A percentile compares a stretch with the other conserved stretches of the same genome.
These are phyloP conservation scores for Pterocles burchelli DNA, from an alignment of 2,113 vertebrate genomes.

Conservation along the genomic window DNA sequence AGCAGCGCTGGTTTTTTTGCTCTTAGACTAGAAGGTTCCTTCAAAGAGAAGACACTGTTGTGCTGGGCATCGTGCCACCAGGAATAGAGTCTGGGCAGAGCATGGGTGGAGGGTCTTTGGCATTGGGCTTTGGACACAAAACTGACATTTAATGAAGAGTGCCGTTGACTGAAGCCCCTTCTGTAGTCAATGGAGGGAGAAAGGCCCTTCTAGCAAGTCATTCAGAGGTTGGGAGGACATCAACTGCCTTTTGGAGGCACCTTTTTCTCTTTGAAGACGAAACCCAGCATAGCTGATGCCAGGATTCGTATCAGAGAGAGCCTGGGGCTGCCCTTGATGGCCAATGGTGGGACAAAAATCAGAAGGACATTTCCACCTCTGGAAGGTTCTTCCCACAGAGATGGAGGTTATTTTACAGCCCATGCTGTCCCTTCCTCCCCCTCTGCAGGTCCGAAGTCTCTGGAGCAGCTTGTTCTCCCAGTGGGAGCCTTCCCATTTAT, in stretches of 20 bases:
- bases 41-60: not conserved
- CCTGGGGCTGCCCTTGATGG: not conserved
- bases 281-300: not conserved
- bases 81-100: not conserved
- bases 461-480: not conserved
- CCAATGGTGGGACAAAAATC: rapidly evolving
- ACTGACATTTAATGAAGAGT: not conserved
- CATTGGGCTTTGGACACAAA: too few relatives aligned
- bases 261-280: not conserved
- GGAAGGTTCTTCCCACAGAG: not conserved
- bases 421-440: not conserved
- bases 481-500: not conserved
- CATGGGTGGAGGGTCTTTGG: not conserved
- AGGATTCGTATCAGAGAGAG: not conserved
- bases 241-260: not conserved
- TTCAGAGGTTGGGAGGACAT: not conserved
- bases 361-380: not conserved
- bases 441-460: not conserved
- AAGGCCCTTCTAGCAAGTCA: not conserved
- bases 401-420: not conserved
- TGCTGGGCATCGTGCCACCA: not conserved
- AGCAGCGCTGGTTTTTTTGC: not conserved
- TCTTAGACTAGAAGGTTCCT: not conserved
- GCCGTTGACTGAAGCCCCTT: not conserved
- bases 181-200: not conserved